Conservation (phyloP, 2,797 vertebrate species). For the Sphenodon punctatus region DNA sequence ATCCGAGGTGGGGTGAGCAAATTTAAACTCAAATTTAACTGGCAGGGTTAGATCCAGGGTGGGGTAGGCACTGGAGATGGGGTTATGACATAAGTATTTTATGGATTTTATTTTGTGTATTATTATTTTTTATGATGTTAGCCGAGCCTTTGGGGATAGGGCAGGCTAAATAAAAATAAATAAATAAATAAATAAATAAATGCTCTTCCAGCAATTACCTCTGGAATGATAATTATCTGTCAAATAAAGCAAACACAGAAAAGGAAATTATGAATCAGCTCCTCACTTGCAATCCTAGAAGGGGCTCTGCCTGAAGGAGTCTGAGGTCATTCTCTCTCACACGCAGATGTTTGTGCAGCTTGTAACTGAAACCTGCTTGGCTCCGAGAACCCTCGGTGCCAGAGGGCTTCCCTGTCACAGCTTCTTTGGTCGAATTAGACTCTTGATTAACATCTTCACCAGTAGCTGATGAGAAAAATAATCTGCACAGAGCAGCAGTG, state of each 20-base stretch:
- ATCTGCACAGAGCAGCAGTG: no score
- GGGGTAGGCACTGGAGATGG: no score
- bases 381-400: background rate
- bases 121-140: no score
- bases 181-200: no score
- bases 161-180: no score
- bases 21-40: no score
- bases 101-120: no score
- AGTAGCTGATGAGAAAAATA: background rate
- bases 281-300: rapidly evolving
- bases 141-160: no score
- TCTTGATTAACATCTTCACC: background rate
- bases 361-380: background rate
- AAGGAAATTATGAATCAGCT: background rate
- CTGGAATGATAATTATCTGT: constrained; percentile 22
- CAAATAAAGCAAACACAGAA: background rate
- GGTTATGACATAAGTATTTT: no score
- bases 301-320: background rate
- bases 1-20: no score
- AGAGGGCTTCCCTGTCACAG: background rate
- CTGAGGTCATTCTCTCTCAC: no score
- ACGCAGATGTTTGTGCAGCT: background rate
- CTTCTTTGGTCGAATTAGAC: background rate
- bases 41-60: no score
- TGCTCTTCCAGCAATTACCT: constrained; percentile 15